Evolutionary conservation across 2,797 vertebrate species (phyloP).

Genomic region (Pipistrellus pygmaeus): DNA sequence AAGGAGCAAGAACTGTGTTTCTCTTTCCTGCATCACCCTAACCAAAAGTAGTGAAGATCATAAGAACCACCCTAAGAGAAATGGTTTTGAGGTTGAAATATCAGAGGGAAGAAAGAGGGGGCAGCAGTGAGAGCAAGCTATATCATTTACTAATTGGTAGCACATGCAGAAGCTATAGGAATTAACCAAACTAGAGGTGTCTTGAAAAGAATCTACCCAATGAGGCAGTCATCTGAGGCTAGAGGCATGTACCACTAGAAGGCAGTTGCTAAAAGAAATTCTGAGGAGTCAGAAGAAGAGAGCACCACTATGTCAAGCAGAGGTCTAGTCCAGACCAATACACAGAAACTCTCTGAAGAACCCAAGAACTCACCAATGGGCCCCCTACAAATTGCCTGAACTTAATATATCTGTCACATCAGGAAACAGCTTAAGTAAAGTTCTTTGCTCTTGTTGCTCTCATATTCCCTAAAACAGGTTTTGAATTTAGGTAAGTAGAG

Average conservation of each 20-base stretch:
- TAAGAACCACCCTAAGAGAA: not conserved
- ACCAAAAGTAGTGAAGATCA: not conserved
- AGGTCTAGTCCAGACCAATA: not conserved
- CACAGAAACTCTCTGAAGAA: not conserved
- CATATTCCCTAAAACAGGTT: not conserved
- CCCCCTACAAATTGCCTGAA: not conserved
- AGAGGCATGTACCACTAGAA: not conserved
- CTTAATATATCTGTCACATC: not conserved
- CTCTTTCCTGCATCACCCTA: not conserved
- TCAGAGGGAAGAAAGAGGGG: not conserved
- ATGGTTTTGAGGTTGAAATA: not conserved
- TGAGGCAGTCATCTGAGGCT: not conserved
- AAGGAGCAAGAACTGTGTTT: not conserved
- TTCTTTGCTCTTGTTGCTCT: not conserved
- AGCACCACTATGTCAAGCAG: not conserved
- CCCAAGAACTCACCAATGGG: not conserved
- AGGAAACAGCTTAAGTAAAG: not conserved
- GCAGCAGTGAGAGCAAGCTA: not conserved
- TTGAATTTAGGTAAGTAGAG: not conserved
- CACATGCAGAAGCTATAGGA: not conserved
- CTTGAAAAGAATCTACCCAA: not conserved
- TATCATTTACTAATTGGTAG: not conserved
- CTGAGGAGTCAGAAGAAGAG: not conserved
- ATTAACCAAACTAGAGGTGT: not conserved
- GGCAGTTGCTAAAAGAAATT: not conserved